Evolutionary conservation across 1,140 invertebrate species (phyloP), one percentile per base, ranked within the genome.

Genomic region (Coboldia fuscipes): DNA sequence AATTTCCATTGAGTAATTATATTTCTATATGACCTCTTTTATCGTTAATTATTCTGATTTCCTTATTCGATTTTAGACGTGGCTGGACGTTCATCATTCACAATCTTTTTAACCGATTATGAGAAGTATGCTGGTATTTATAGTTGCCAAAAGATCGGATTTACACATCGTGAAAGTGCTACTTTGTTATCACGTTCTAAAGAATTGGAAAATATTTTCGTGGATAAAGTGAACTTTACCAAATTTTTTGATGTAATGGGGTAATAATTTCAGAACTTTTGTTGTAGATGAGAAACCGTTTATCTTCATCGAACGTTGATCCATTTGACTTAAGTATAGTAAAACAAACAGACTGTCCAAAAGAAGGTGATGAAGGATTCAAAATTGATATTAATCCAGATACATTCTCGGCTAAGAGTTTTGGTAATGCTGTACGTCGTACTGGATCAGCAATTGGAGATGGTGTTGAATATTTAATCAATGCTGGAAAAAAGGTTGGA

Each of bases 1-100:
- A 65, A 35, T 84, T 83, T 48, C 78, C 80, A 12, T 54, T 83
- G n/a, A 83, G 78, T 84, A 62, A 75, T 75, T 71, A 41, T 36
- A 28, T 24, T 10, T 30, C n/a, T 9, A 12, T 30, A 35, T 8
- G 9, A 16, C 34, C 9, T 31, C 35, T 24, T 24, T 24, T 24
- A 7, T 7, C 23, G 7, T 24, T 8, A 24, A 24, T 24, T 7
- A 24, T n/a, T 24, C 23, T 24, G 7, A 24, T n/a, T 24, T 7
- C 7, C 19, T 27, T 34, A 24, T 8, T 19, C 38, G 42, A 32
- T 51, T 59, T 5, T 45, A 81, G 78, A 67, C 55, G 59, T 81
- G 20, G 75, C 72, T 3, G 79, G 79, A 3, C 68, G 63, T 26
- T 72, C 77, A 0, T 69, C 68, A 8, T 82, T 80, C 47, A 70